These are phyloP conservation scores for Pedionomus torquatus DNA, from an alignment of 2,113 vertebrate species.

Conservation along the genomic window DNA sequence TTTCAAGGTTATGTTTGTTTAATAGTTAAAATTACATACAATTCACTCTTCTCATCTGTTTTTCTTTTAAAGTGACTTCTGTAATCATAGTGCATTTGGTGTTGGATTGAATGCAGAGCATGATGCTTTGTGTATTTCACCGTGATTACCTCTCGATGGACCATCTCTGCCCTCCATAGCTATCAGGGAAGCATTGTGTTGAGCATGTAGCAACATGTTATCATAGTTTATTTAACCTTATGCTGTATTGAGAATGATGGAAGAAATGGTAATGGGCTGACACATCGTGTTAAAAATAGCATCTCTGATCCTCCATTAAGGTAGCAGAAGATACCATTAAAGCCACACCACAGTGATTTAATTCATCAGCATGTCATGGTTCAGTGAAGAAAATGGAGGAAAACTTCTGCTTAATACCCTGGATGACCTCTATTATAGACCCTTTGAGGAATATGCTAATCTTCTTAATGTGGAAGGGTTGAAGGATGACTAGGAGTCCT, in stretches of 20 bases:
- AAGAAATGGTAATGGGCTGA: neutral
- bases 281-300: neutral
- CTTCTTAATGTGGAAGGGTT: neutral
- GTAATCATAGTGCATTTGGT: neutral
- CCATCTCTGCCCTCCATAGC: neutral
- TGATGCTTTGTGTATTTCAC: neutral
- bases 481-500: neutral
- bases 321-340: neutral
- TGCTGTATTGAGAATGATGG: neutral
- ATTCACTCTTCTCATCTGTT: neutral
- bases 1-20: neutral
- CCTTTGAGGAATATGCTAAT: neutral
- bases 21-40: neutral
- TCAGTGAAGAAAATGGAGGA: neutral
- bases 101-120: neutral
- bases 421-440: neutral
- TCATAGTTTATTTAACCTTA: neutral
- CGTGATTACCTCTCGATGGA: accelerated
- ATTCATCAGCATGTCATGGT: neutral
- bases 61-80: neutral
- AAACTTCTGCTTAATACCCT: neutral
- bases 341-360: neutral
- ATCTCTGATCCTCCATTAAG: neutral
- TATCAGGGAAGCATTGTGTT: neutral
- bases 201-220: neutral